A percentile compares a stretch with the other conserved stretches of the same genome.
Conservation (phyloP, 2,888 invertebrate genomes). For the Spisula subtruncata region DNA sequence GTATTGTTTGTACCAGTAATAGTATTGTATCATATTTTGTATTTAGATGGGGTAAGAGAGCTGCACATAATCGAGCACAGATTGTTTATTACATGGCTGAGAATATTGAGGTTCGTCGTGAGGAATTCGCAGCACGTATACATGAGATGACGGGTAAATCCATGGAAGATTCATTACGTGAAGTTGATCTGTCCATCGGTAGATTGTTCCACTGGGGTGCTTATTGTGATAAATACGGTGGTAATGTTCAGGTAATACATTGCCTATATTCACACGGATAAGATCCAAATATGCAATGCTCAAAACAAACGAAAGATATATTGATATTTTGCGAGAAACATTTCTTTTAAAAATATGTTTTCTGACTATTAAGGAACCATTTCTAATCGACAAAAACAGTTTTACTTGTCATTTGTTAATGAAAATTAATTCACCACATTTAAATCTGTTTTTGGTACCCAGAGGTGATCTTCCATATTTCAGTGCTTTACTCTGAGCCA, state of each 20-base stretch:
- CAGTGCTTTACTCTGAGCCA: no score
- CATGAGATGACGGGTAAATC: conserved; percentile 82
- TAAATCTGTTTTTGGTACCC: no score
- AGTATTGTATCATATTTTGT: not conserved
- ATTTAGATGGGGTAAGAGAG: conserved; percentile 87
- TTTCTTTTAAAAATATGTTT: no score
- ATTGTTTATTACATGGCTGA: conserved; percentile 88
- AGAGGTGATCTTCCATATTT: no score
- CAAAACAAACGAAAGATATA: no score
- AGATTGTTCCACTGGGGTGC: conserved; percentile 88
- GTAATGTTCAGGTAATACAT: conserved; percentile 86
- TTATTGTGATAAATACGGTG: conserved; percentile 88
- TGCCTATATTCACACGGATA: not conserved
- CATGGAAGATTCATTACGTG: conserved; percentile 77
- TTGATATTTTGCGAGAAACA: no score
- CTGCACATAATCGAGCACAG: conserved; percentile 88
- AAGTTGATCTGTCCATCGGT: conserved; percentile 86
- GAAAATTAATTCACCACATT: no score
- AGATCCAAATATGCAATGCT: no score
- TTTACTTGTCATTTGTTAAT: no score
- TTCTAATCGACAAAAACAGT: no score
- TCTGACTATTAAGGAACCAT: no score
- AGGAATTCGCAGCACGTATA: conserved; percentile 85
- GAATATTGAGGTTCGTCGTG: conserved; percentile 86
- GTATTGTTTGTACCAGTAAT: not conserved